Conservation (phyloP, 2,113 vertebrate genomes). For the Brachionichthys hirsutus region DNA sequence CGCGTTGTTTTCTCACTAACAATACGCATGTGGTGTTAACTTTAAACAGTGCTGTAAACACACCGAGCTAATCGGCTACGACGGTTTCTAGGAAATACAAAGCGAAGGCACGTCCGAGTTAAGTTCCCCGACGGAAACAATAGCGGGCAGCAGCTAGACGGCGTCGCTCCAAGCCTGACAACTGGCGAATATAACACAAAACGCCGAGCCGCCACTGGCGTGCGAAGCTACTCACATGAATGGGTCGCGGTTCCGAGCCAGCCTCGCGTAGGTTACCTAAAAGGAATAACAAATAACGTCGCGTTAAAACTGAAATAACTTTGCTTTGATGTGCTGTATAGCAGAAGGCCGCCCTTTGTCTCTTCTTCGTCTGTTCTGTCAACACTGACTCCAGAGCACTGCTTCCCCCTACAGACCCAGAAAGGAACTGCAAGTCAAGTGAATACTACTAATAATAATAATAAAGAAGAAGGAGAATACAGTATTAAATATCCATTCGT, state of each 20-base stretch:
- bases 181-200: background rate
- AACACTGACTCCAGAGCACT: background rate
- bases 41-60: background rate
- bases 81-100: conserved; percentile 54
- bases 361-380: conserved; percentile 41
- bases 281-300: conserved; percentile 23
- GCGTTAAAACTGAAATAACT: conserved; percentile 55
- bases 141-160: conserved; percentile 32
- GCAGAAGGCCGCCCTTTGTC: conserved; percentile 64
- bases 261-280: conserved; percentile 16
- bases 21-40: background rate
- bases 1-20: background rate
- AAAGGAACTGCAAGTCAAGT: too few species aligned
- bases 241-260: conserved; percentile 43
- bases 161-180: conserved; percentile 11
- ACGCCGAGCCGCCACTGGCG: background rate
- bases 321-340: conserved; percentile 36
- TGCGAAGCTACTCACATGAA: conserved; percentile 61
- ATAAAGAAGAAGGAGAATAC: too few species aligned
- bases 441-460: too few species aligned
- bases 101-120: conserved; percentile 64
- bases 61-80: background rate
- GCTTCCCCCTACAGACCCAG: conserved; percentile 14
- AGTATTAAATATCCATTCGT: too few species aligned
- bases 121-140: conserved; percentile 69